phyloP scores from a whole-genome alignment of 2,113 vertebrate genomes.

The Lucifuga dentata region DNA sequence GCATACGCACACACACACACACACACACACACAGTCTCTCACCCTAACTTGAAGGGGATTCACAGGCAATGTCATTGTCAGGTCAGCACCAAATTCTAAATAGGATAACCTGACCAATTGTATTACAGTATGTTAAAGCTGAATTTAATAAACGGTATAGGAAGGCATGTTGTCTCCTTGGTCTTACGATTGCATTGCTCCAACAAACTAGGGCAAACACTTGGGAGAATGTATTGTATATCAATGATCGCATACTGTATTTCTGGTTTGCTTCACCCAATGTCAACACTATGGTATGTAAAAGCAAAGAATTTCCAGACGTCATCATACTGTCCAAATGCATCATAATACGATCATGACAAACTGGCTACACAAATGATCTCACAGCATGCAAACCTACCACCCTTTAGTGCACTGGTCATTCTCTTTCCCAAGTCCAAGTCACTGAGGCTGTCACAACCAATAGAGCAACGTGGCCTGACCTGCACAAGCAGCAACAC shows the following conservation, averaged over 20 bases:
- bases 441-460: slow-evolving; percentile 27
- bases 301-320: background rate
- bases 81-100: slow-evolving; percentile 49
- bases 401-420: slow-evolving; percentile 37
- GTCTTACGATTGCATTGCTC: slow-evolving; percentile 14
- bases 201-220: slow-evolving; percentile 1
- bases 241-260: slow-evolving; percentile 1
- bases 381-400: slow-evolving; percentile 29
- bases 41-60: slow-evolving; percentile 42
- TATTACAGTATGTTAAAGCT: slow-evolving; percentile 26
- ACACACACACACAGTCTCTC: slow-evolving; percentile 14
- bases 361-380: slow-evolving; percentile 33
- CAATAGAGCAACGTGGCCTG: slow-evolving; percentile 34
- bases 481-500: slow-evolving; percentile 55
- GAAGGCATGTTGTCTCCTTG: slow-evolving; percentile 4
- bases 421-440: slow-evolving; percentile 22
- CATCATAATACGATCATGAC: slow-evolving; percentile 4
- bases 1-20: no score
- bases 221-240: background rate
- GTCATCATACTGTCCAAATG: slow-evolving; percentile 3
- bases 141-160: slow-evolving; percentile 11
- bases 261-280: slow-evolving; percentile 15
- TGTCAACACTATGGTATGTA: background rate
- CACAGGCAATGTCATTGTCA: slow-evolving; percentile 59
- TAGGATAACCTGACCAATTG: slow-evolving; percentile 46